Conservation (phyloP, 53 echinoderm and acorn worm species). For the Luidia sarsii region DNA sequence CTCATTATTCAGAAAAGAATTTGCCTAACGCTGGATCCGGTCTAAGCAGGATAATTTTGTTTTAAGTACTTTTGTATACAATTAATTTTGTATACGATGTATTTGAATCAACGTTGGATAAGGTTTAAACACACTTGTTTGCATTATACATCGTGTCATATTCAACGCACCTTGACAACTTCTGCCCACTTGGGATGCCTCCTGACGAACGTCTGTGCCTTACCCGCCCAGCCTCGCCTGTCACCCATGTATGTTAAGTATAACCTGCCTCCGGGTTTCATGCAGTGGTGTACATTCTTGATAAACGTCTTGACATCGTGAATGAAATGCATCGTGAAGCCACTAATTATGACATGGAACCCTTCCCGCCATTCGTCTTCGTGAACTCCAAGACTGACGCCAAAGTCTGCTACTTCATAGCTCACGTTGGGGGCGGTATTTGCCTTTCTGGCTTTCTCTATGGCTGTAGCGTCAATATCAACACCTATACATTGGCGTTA, state of each 20-base stretch:
- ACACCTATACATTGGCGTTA: background rate
- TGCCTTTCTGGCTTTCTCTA: constrained; percentile 1
- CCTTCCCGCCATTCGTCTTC: constrained; percentile 25
- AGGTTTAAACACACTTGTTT: too few relatives aligned
- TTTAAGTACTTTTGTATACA: too few relatives aligned
- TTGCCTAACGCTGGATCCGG: too few relatives aligned
- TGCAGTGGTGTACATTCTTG: constrained; percentile 14
- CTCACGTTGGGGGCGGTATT: constrained; percentile 34
- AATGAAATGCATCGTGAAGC: constrained; percentile 34
- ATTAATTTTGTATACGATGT: too few relatives aligned
- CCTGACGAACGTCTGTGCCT: constrained; percentile 9
- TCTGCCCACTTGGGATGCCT: constrained; percentile 37
- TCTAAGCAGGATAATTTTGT: too few relatives aligned
- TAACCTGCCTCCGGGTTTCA: constrained; percentile 35
- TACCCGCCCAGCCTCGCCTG: constrained; percentile 36
- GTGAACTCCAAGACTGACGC: constrained; percentile 7
- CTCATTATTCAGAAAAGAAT: too few relatives aligned
- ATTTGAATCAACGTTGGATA: too few relatives aligned
- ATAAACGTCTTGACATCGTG: constrained; percentile 11
- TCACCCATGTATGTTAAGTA: constrained; percentile 34
- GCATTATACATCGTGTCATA: too few relatives aligned
- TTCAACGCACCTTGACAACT: constrained; percentile 27
- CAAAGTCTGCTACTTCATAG: constrained; percentile 40
- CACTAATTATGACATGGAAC: constrained; percentile 32
- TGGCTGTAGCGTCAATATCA: constrained; percentile 27